Evolutionary conservation across 2,888 invertebrate species (phyloP), one percentile per base, ranked within the genome.

Genomic region (Cataglyphis cursor): DNA sequence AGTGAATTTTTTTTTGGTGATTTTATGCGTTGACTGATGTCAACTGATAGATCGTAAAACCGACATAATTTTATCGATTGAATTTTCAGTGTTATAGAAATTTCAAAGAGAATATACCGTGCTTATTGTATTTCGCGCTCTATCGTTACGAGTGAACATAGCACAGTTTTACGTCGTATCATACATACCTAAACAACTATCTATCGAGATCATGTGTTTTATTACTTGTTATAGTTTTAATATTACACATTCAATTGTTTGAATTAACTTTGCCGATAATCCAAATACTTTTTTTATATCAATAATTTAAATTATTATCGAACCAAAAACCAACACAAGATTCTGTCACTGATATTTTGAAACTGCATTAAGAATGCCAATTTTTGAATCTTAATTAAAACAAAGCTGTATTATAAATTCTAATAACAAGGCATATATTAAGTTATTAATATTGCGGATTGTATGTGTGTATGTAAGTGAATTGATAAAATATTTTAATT

Each of bases 1-100:
- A 21, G 15, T 5, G 1, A 6, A 6, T 38, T 66, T 76, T 82
- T 84, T 85, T 38, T 74, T 41, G n/a, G 5, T 21, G 0, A 44
- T 65, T 18, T 44, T n/a, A 35, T 57, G 12, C 38, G n/a, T 48
- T 24, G n/a, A 48, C 4, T 28, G 28, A 4, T 18, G 18, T 21
- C 12, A n/a, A n/a, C 5, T 21, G 3, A 24, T 21, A 5, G 31
- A 57, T 57, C 5, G 0, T 61, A n/a, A 59, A 59, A 59, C 0
- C 0, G 21, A 24, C n/a, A 6, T 73, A 38, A 41, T 54, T 66
- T 51, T 51, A 15, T 9, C 1, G 21, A 28, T 28, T 12, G 10
- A 48, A 48, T 31, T 70, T 66, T 70, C 4, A 21, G 3, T 31
- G 6, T 2, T 70, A 15, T 54, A 8, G 38, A 54, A 54, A 10